Conservation (phyloP, 2,797 vertebrate species). For the Phalanger gymnotis region DNA sequence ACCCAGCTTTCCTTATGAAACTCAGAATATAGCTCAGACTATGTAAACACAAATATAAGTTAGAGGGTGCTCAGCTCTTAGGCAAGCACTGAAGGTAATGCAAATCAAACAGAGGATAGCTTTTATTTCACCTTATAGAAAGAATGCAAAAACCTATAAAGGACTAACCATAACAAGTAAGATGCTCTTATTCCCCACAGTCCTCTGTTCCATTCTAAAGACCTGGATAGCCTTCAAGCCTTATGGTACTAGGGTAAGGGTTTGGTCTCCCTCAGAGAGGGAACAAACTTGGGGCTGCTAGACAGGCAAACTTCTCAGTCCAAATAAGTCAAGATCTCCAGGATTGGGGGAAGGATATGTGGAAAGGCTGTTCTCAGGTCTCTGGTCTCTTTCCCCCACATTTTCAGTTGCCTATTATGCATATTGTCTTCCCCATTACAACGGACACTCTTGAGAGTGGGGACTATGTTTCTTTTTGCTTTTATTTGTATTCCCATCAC, state of each 20-base stretch:
- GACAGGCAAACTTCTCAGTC: neutral
- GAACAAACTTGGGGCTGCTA: neutral
- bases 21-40: neutral
- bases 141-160: neutral
- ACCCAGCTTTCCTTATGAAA: neutral
- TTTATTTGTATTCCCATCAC: neutral
- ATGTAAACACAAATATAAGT: neutral
- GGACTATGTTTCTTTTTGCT: neutral
- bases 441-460: neutral
- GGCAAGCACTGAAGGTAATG: neutral
- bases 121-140: neutral
- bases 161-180: neutral
- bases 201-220: neutral
- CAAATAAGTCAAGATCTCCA: neutral
- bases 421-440: neutral
- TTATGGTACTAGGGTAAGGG: neutral
- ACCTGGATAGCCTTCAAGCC: neutral
- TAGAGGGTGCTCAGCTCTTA: neutral
- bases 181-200: neutral
- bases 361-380: neutral
- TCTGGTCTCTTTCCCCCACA: neutral
- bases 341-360: neutral
- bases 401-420: neutral
- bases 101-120: neutral
- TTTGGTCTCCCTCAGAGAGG: neutral